Evolutionary conservation across 1,140 invertebrate species (phyloP).

Genomic region (Diorhabda elongata): DNA sequence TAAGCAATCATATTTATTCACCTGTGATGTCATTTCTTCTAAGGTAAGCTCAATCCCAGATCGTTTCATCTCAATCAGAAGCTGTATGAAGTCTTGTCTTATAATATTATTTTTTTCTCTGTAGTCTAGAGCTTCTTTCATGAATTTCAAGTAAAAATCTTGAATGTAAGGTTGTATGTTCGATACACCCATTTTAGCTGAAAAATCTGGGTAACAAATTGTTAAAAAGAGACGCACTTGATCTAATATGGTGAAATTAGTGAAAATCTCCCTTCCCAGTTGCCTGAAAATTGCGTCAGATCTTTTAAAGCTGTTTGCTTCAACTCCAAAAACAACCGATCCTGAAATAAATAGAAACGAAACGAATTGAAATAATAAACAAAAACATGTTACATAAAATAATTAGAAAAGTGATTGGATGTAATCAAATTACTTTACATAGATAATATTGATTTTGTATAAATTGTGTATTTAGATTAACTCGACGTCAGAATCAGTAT

Average conservation of each 20-base stretch:
- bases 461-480: no score
- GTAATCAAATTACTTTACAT: no score
- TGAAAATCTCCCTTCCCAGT: not conserved
- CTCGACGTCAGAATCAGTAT: no score
- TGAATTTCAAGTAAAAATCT: conserved; percentile 47
- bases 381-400: no score
- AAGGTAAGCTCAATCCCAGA: not conserved
- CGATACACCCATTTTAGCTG: not conserved
- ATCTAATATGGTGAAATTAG: not conserved
- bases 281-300: not conserved
- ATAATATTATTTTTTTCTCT: conserved; percentile 46
- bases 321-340: not conserved
- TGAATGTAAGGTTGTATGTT: not conserved
- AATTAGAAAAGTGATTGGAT: no score
- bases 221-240: not conserved
- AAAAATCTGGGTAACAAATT: not conserved
- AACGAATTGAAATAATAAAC: no score
- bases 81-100: conserved; percentile 53
- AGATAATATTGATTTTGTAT: no score
- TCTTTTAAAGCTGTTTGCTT: not conserved
- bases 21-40: not conserved
- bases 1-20: not conserved
- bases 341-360: not conserved
- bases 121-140: conserved; percentile 48
- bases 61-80: conserved; percentile 43